phyloP scores from a whole-genome alignment of 2,797 vertebrate genomes.

The Coranthus polyacanthus region DNA sequence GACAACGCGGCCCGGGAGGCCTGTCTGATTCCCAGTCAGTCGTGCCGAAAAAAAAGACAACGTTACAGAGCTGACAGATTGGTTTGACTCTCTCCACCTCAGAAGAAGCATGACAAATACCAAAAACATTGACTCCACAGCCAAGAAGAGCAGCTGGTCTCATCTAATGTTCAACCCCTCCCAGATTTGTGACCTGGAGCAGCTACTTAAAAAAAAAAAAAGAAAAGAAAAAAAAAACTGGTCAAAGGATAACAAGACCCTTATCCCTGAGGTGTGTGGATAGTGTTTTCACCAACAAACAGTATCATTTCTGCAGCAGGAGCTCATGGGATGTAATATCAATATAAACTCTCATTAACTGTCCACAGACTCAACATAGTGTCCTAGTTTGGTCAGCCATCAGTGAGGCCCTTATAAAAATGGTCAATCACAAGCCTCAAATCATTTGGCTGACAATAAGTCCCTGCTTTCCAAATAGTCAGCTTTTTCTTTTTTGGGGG shows the following conservation, averaged over 20 bases:
- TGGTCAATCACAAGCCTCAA: slow-evolving; percentile 65
- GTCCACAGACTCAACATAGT: slow-evolving; percentile 36
- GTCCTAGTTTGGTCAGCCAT: slow-evolving; percentile 67
- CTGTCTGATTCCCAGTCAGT: slow-evolving; percentile 61
- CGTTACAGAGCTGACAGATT: slow-evolving; percentile 52
- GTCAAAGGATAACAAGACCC: slow-evolving; percentile 31
- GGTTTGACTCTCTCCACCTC: slow-evolving; percentile 53
- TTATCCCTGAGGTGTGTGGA: slow-evolving; percentile 15
- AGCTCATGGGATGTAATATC: slow-evolving; percentile 46
- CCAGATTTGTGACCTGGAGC: slow-evolving; percentile 2
- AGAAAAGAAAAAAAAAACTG: not conserved
- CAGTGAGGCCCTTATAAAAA: slow-evolving; percentile 56
- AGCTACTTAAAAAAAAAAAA: too few relatives aligned
- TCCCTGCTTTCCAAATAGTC: slow-evolving; percentile 54
- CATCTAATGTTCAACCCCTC: slow-evolving; percentile 23
- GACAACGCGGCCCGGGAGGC: slow-evolving; percentile 65
- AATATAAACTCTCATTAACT: slow-evolving; percentile 65
- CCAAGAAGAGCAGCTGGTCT: slow-evolving; percentile 46
- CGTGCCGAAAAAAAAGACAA: slow-evolving; percentile 35
- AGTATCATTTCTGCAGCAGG: slow-evolving; percentile 31
- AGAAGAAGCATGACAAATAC: slow-evolving; percentile 29
- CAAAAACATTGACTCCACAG: slow-evolving; percentile 7
- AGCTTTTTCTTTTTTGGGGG: slow-evolving; percentile 60
- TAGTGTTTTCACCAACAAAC: slow-evolving; percentile 41
- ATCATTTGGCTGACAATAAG: slow-evolving; percentile 75